A percentile compares a stretch with the other conserved stretches of the same genome.
Conservation (phyloP, 2,113 vertebrate genomes). For the Xenus cinereus region DNA sequence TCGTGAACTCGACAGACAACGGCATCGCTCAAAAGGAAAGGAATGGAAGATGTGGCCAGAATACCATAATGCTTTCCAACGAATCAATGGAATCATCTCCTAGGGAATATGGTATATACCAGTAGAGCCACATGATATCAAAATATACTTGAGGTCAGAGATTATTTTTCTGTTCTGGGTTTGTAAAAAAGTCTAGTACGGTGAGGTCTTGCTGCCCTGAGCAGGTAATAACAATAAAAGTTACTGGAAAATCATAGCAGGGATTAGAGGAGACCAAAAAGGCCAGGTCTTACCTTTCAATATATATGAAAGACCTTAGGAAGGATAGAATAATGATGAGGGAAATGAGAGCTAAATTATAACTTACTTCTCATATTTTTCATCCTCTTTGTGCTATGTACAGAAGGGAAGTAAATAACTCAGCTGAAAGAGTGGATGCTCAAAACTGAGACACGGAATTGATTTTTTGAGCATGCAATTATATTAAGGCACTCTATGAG, state of each 20-base stretch:
- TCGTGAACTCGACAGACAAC: rapidly evolving
- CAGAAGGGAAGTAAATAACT: not conserved
- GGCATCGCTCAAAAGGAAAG: not conserved
- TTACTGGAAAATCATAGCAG: not conserved
- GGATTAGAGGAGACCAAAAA: not conserved
- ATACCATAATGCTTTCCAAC: not conserved
- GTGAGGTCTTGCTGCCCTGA: not conserved
- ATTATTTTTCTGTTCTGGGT: not conserved
- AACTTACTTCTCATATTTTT: not conserved
- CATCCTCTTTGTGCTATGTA: not conserved
- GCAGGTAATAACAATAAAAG: not conserved
- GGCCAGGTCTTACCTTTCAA: not conserved
- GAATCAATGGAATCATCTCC: not conserved
- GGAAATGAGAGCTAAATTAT: not conserved
- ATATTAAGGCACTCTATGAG: not conserved
- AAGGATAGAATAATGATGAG: not conserved
- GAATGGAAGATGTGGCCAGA: not conserved
- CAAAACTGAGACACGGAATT: not conserved
- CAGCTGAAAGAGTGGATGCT: not conserved
- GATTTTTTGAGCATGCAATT: not conserved
- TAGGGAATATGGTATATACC: not conserved
- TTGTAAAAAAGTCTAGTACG: not conserved
- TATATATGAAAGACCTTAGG: not conserved
- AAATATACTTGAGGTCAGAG: not conserved
- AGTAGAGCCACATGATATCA: not conserved